Percentiles rank a stretch among this genome's conserved stretches.
Conservation (phyloP, 2,888 invertebrate species). For the Ormyrus rosae region DNA sequence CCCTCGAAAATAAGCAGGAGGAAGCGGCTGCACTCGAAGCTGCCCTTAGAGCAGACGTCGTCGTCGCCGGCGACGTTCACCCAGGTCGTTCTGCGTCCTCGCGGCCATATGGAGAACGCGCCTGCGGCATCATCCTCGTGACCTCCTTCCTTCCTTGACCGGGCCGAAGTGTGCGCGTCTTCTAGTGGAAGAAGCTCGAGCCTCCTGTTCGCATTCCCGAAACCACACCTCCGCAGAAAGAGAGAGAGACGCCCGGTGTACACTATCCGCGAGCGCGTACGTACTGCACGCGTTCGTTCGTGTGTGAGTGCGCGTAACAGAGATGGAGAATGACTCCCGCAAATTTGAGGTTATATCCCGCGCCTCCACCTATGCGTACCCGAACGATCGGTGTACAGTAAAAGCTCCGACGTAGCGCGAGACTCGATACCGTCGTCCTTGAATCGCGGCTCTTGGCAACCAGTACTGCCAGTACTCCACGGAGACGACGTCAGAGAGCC, state of each 20-base stretch:
- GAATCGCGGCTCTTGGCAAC: no score
- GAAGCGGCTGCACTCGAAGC: no score
- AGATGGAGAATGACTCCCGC: not conserved
- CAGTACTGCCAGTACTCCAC: no score
- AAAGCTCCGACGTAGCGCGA: no score
- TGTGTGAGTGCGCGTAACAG: not conserved
- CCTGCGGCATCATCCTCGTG: slow-evolving; percentile 22
- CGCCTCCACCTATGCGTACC: not conserved
- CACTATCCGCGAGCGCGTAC: no score
- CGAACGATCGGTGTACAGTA: no score
- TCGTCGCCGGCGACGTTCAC: not conserved
- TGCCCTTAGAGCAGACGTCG: no score
- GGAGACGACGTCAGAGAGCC: no score
- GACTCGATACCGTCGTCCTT: no score
- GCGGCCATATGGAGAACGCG: slow-evolving; percentile 52
- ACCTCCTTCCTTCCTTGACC: not conserved
- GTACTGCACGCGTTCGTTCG: not conserved
- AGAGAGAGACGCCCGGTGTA: no score
- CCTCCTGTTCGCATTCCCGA: not conserved
- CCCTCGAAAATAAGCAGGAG: no score
- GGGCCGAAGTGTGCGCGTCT: not conserved
- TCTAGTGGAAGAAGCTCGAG: not conserved
- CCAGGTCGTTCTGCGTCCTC: slow-evolving; percentile 43
- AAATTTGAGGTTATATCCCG: slow-evolving; percentile 46
- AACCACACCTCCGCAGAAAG: slow-evolving; percentile 24